Evolutionary conservation across 2,888 invertebrate species (phyloP), one percentile per base, ranked within the genome.

Genomic region (Harmothoe impar): DNA sequence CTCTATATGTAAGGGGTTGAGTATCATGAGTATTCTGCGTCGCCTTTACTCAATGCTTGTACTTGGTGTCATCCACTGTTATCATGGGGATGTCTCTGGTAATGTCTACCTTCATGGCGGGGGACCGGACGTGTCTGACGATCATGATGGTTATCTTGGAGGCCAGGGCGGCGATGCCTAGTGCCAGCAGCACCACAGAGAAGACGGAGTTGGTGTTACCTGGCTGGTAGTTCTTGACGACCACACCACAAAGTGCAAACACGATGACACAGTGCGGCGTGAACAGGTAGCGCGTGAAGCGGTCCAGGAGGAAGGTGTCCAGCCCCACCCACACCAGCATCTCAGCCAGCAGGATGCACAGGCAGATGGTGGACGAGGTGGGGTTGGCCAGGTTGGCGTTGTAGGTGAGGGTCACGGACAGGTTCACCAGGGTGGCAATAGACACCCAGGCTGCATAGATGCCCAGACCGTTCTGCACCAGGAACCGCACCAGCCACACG

Each of bases 401-500:
- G 89, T 94, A 94, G 15, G 92, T 90, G 31, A 94, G 89, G 0
- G 94, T 93, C 35, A 93, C 92, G 20, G 93, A 93, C 3, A 89
- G 33, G 56, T 89, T 89, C 10, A 95, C 91, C 0, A 94, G 91
- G 0, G 94, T 93, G 0, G 94, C 94, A 12, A 95, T 91, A 5
- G 94, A 94, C 15, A 92, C 92, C 95, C 95, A 95, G 0, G 94
- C 93, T 3, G 94, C 94, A 77, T 94, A 94, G 51, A 94, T 93
- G 12, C 93, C 93, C 15, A 94, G 89, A 0, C 94, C 94, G 89
- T 95, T 95, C 25, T 94, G 94, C 0, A 94, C 93, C 20, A 95
- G 90, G 10, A 93, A 90, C 56, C 94, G 90, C 15, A 93, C 92
- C 43, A 94, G 88, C 95, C 94, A 95, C 51, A 94, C 92, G 54